Base-by-base conservation (phyloP, 2,797 vertebrate species). In the Hirundo rustica region DNA sequence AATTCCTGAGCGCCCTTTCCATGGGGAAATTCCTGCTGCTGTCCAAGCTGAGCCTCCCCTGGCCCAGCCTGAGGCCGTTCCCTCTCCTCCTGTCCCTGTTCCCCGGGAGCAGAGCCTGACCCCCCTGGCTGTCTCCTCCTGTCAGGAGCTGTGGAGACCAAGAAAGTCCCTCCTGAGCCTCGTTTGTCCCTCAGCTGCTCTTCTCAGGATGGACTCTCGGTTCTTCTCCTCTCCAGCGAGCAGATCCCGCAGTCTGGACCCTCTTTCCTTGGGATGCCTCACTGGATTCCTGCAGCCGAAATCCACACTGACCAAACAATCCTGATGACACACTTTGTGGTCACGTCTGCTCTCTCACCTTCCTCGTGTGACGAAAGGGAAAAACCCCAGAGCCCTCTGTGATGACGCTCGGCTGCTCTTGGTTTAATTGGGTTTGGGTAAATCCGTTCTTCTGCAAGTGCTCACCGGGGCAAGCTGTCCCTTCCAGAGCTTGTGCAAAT, bases 171-270 rank as follows among this genome's bases (percentile, higher is more conserved):
- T 3, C 26, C 58, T 19, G 21, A 66, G 1, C 0, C 38, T 29
- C 18, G 16, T 54, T 47, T 5, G 13, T 23, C 47, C 18, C 40
- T 26, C 45, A 34, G 7, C 38, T 5, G 2, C 45, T 30, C 45
- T 45, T 53, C 40, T 2, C 16, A 27, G n/a, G 30, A 17, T 1
- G 21, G 14, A 19, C 17, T 40, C 38, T n/a, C 3, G 10, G 7
- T 32, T 50, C 83, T 30, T 3, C 55, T 45, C 26, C 13, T 30
- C 71, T 27, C 47, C 75, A n/a, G 13, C 0, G 0, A 71, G 16
- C 27, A 0, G 0, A 17, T 75, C 72, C 68, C 77, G 55, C 1
- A 0, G 5, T 6, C 29, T 61, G 36, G 32, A 15, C 13, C 40
- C 25, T 48, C 57, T 19, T 34, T 45, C 61, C 62, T 25, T 1